These are phyloP conservation scores for Nephila pilipes DNA, from an alignment of 1,140 invertebrate genomes.

Conservation along the genomic window DNA sequence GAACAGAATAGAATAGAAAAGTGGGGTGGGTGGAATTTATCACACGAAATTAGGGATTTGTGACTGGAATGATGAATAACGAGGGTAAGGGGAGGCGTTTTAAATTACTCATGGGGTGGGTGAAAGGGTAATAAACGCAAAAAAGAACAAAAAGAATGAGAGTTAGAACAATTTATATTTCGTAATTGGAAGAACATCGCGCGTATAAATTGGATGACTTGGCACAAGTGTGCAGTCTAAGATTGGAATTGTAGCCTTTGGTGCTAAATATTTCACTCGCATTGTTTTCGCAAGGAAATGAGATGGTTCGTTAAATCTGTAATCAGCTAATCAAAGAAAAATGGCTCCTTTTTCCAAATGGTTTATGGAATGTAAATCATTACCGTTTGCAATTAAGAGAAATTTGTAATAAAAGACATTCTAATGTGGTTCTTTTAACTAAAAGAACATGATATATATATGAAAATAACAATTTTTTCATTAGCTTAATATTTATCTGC, in stretches of 20 bases:
- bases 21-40: slow-evolving; percentile 39
- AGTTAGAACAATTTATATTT: slow-evolving; percentile 37
- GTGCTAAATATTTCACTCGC: neutral
- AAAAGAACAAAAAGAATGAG: slow-evolving; percentile 4
- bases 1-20: neutral
- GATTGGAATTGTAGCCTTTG: neutral
- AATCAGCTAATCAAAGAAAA: no score
- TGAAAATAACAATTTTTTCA: no score
- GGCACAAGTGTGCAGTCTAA: neutral
- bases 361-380: no score
- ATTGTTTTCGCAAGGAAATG: neutral
- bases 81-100: neutral
- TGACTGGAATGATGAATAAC: neutral
- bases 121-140: neutral
- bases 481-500: no score
- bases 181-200: neutral
- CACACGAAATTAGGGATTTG: slow-evolving; percentile 49
- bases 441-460: no score
- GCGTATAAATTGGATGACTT: slow-evolving; percentile 2
- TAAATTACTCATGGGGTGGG: slow-evolving; percentile 23
- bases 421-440: no score
- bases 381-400: no score
- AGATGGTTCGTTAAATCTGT: no score
- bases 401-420: no score
- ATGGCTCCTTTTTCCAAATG: no score